Evolutionary conservation across 2,113 vertebrate genomes (phyloP), one percentile per base, ranked within the genome.

Genomic region (Falcunculus frontatus): DNA sequence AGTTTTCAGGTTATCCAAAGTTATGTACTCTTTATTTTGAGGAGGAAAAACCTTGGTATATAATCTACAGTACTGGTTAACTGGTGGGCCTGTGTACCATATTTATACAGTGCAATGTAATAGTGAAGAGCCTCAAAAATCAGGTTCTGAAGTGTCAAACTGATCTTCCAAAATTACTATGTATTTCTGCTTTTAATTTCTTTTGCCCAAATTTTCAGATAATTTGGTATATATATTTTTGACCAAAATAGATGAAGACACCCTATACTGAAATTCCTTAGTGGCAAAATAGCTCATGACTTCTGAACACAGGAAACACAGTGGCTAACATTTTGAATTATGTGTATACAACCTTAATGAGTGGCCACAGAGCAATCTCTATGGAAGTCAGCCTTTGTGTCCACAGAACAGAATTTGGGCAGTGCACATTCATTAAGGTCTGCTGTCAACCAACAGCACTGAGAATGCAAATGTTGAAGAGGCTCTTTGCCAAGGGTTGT

Each of bases 281-380:
- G 16, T 1, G 64, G 26, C 47, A 47, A 69, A 84, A 25, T 11
- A 42, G 3, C 5, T 53, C 52, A 29, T 37, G 20, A 41, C 19
- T 81, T 73, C 17, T 49, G 26, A 59, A 60, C 30, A 19, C 33
- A 37, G 25, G 12, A 78, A 90, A 41, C 9, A 67, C 9, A n/a
- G 14, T 86, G 42, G 6, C 39, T 87, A 57, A n/a, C 0, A 16
- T 78, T 90, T 87, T 67, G 6, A 44, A 37, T 53, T 67, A 41
- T 0, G 0, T 18, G 5, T 35, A 30, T 19, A 21, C 4, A 37
- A 27, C 9, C 42, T 37, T 44, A 60, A 47, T 29, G 12, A 72
- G 10, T 20, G 30, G 8, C 16, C 42, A 76, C 16, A 68, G 57
- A 64, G 69, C 49, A 76, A 75, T 33, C 1, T 0, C 14, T 13